Evolutionary conservation across 2,113 vertebrate species (phyloP), one percentile per base, ranked within the genome.

Genomic region (Vulpes lagopus): DNA sequence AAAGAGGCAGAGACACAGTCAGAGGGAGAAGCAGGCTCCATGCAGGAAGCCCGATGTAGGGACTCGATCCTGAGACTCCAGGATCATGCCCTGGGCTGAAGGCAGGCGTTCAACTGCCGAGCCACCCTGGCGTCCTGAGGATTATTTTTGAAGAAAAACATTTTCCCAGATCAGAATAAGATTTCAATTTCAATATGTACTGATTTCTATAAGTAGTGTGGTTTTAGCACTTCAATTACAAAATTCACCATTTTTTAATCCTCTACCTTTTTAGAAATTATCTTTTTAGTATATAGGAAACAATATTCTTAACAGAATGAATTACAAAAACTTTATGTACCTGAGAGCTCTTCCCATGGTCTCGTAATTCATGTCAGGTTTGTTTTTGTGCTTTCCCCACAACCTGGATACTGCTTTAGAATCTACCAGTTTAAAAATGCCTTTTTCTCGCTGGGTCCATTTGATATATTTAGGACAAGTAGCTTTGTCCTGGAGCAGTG

Each of bases 301-400:
- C 22, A 15, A 81, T 51, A 93, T 32, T 51, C 62, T 93, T 91
- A 93, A 96, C 96, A 0, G 35, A 95, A 62, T 19, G 14, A 95
- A 10, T 51, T 83, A 95, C 16, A 81, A 88, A 96, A 96, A 87
- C 32, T 60, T 64, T 8, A 98, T 98, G 19, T 98, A 99, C 99
- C 99, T 99, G 98, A 99, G 99, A 89, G 99, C 99, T 99, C 99
- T 98, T 96, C 99, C 99, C 99, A 99, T 99, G 23, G 99, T 99
- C 98, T 99, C 99, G 85, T 99, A 99, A 98, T 99, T 99, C 99
- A 99, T 99, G 96, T 99, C 99, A 51, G 99, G 99, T 97, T 99
- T 99, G 98, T 99, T 99, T 98, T 99, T 99, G 98, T 99, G 99
- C 98, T 99, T 99, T 62, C 99, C 99, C 99, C 99, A 99, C 86